Conservation (phyloP, 2,113 vertebrate genomes). For the Silurus glanis region DNA sequence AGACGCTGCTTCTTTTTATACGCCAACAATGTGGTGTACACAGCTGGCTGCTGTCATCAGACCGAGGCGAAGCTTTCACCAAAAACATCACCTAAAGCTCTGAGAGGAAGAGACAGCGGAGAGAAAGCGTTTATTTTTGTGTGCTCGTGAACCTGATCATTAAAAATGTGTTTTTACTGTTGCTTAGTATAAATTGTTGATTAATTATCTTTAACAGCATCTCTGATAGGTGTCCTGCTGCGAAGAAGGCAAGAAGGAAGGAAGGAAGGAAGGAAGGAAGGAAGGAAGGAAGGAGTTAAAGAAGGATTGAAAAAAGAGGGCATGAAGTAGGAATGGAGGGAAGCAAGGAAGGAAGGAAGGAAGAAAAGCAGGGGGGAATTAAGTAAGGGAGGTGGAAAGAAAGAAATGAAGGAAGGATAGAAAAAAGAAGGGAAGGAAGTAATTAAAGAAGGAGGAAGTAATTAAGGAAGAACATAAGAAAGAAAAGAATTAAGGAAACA, state of each 20-base stretch:
- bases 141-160: neutral
- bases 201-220: neutral
- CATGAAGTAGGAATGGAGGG: too few relatives aligned
- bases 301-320: too few relatives aligned
- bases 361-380: too few relatives aligned
- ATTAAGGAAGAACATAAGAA: too few relatives aligned
- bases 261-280: neutral
- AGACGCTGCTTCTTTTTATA: slow-evolving; percentile 14
- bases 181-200: neutral
- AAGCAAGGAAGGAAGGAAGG: too few relatives aligned
- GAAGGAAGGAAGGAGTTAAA: neutral
- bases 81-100: slow-evolving; percentile 2
- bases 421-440: too few relatives aligned
- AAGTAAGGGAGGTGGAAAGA: too few relatives aligned
- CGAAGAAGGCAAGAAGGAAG: too few relatives aligned
- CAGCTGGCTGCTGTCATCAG: neutral
- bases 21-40: neutral
- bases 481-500: too few relatives aligned
- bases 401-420: too few relatives aligned
- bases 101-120: neutral
- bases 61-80: slow-evolving; percentile 4
- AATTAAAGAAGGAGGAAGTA: too few relatives aligned
- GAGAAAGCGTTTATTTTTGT: neutral
- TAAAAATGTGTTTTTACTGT: slow-evolving; percentile 18
- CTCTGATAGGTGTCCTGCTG: neutral